Conservation (phyloP, 35 echinoderm and acorn worm species). For the Heliocidaris tuberculata region DNA sequence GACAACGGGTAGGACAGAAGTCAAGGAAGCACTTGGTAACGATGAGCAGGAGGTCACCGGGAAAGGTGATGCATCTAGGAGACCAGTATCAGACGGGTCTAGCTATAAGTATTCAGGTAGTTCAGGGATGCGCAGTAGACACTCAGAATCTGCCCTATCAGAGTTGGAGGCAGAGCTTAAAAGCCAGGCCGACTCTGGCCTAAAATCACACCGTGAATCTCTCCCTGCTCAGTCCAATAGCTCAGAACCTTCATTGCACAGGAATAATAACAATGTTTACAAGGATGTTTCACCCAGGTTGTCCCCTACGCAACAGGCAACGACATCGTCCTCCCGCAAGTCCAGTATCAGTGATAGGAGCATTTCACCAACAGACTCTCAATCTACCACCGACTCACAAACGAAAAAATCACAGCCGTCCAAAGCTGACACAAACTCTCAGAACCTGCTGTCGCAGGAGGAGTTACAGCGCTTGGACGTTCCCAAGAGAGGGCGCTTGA, state of each 20-base stretch:
- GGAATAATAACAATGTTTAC: slow-evolving; percentile 98
- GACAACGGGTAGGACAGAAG: background rate
- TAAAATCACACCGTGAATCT: background rate
- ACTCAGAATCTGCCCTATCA: slow-evolving; percentile 22
- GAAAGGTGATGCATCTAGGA: background rate
- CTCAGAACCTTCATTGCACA: slow-evolving; percentile 58
- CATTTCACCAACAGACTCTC: slow-evolving; percentile 27
- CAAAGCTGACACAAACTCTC: slow-evolving; percentile 43
- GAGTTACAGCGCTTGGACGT: slow-evolving; percentile 68
- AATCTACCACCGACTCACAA: slow-evolving; percentile 12
- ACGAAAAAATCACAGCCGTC: slow-evolving; percentile 50
- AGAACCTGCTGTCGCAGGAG: slow-evolving; percentile 59
- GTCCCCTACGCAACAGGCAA: slow-evolving; percentile 34
- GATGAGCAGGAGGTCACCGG: background rate
- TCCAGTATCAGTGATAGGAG: slow-evolving; percentile 50
- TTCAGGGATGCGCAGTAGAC: slow-evolving; percentile 19
- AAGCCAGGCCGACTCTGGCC: background rate
- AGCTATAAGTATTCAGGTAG: slow-evolving; percentile 20
- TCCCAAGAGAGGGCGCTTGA: slow-evolving; percentile 56
- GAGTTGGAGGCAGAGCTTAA: slow-evolving; percentile 22
- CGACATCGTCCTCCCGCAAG: slow-evolving; percentile 33
- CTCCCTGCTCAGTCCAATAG: slow-evolving; percentile 33
- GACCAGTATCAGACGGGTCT: slow-evolving; percentile 37
- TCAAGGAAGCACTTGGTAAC: background rate
- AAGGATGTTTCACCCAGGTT: slow-evolving; percentile 45